phyloP scores from a whole-genome alignment of 1,140 invertebrate genomes.

The Pentalonia nigronervosa region DNA sequence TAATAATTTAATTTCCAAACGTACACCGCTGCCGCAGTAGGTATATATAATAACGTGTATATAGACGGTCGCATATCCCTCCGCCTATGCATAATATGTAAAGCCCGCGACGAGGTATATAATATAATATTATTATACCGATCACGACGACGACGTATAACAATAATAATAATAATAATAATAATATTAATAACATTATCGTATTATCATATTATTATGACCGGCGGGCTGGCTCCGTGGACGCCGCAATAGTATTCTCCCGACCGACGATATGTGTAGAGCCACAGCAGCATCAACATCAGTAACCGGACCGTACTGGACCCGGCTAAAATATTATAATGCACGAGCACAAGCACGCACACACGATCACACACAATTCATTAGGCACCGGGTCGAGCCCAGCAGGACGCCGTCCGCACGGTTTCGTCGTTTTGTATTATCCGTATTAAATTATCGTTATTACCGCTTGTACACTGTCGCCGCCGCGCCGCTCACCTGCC shows the following conservation, averaged over 20 bases:
- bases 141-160: background rate
- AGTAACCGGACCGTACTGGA: conserved; percentile 1
- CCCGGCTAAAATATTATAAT: no score
- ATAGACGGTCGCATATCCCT: background rate
- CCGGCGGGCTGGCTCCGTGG: background rate
- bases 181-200: conserved; percentile 3
- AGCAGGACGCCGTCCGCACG: conserved; percentile 44
- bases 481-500: background rate
- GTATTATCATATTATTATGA: conserved; percentile 25
- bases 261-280: background rate
- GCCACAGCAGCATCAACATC: background rate
- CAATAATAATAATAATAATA: background rate
- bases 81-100: background rate
- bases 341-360: background rate
- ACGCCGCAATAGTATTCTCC: background rate
- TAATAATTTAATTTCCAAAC: conserved; percentile 44
- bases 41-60: background rate
- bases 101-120: background rate
- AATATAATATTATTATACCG: background rate
- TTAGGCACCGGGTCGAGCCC: conserved; percentile 29
- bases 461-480: conserved; percentile 5
- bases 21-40: background rate
- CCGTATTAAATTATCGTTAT: conserved; percentile 47
- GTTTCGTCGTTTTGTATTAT: conserved; percentile 38
- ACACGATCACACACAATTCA: conserved; percentile 10